Evolutionary conservation across 2,888 invertebrate species (phyloP).

Genomic region (Brachypterus glaber): DNA sequence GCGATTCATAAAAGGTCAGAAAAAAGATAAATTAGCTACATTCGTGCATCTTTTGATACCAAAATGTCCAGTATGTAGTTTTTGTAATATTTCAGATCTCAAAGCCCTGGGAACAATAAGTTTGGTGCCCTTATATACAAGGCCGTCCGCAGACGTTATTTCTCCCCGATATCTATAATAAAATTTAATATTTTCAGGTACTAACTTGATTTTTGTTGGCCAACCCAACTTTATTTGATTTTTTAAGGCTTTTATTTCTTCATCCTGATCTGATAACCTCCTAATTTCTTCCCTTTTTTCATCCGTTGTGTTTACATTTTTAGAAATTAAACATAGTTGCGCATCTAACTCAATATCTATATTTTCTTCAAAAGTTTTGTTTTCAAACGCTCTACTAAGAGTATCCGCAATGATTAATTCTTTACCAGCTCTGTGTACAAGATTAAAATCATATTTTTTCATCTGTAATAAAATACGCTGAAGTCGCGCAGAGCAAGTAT

Average conservation of each 20-base stretch:
- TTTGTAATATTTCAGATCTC: slow-evolving; percentile 5
- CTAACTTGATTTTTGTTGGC: slow-evolving; percentile 5
- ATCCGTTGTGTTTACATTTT: not conserved
- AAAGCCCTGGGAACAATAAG: slow-evolving; percentile 6
- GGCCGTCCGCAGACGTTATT: slow-evolving; percentile 8
- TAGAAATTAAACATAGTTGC: not conserved
- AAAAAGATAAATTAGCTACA: too few relatives aligned
- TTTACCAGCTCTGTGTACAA: slow-evolving; percentile 12
- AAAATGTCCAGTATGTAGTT: slow-evolving; percentile 5
- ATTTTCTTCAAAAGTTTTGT: slow-evolving; percentile 7
- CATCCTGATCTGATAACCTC: slow-evolving; percentile 1
- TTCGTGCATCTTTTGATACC: slow-evolving; percentile 7
- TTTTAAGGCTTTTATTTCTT: slow-evolving; percentile 6
- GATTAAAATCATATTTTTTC: slow-evolving; percentile 9
- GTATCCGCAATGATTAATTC: slow-evolving; percentile 10
- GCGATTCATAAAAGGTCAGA: slow-evolving; percentile 10
- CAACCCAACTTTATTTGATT: slow-evolving; percentile 5
- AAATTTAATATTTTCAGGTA: slow-evolving; percentile 7
- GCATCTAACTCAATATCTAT: slow-evolving; percentile 6
- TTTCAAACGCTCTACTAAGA: slow-evolving; percentile 5
- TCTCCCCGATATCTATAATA: slow-evolving; percentile 11
- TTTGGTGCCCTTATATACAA: too few relatives aligned
- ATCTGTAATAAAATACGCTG: slow-evolving; percentile 11
- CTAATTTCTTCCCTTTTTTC: slow-evolving; percentile 3
- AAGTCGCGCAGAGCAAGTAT: slow-evolving; percentile 6